A percentile compares a stretch with the other conserved stretches of the same genome.
Conservation (phyloP, 2,113 vertebrate species). For the Lamprologus ornatipinnis region DNA sequence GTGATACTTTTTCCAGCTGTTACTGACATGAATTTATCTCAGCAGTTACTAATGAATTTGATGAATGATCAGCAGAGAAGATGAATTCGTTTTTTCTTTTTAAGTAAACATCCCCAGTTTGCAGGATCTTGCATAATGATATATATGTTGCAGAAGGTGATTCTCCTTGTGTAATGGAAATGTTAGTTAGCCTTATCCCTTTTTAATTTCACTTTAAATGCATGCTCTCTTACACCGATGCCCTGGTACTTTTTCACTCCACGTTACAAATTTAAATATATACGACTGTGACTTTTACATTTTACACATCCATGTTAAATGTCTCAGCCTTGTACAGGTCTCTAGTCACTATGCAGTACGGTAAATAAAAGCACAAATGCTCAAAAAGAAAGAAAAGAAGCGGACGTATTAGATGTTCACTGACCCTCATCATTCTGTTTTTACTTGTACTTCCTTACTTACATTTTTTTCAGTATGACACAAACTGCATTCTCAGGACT, state of each 20-base stretch:
- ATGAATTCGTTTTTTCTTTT: constrained; percentile 1
- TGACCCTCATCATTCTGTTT: background rate
- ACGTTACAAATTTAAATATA: constrained; percentile 17
- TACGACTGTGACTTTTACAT: background rate
- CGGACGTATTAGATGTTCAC: constrained; percentile 4
- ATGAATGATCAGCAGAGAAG: constrained; percentile 23
- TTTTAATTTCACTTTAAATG: constrained; percentile 56
- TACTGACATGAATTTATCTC: constrained; percentile 53
- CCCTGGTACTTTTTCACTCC: constrained; percentile 39
- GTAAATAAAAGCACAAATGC: constrained; percentile 55
- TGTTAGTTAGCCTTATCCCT: constrained; percentile 57
- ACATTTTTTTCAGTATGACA: constrained; percentile 16
- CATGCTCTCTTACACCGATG: constrained; percentile 59
- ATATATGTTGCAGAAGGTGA: constrained; percentile 22
- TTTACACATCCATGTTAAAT: constrained; percentile 22
- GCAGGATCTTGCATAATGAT: constrained; percentile 8
- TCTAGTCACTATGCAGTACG: constrained; percentile 65
- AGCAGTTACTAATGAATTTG: constrained; percentile 44
- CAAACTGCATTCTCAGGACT: constrained; percentile 56
- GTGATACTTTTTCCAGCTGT: constrained; percentile 55
- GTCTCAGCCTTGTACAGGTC: constrained; percentile 22
- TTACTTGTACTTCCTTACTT: background rate
- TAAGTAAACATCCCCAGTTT: constrained; percentile 21
- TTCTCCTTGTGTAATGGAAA: constrained; percentile 46
- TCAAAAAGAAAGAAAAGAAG: constrained; percentile 11